A percentile compares a stretch with the other conserved stretches of the same genome.
phyloP scores from a whole-genome alignment of 2,113 vertebrate genomes.

The Phylloscopus whistleri region DNA sequence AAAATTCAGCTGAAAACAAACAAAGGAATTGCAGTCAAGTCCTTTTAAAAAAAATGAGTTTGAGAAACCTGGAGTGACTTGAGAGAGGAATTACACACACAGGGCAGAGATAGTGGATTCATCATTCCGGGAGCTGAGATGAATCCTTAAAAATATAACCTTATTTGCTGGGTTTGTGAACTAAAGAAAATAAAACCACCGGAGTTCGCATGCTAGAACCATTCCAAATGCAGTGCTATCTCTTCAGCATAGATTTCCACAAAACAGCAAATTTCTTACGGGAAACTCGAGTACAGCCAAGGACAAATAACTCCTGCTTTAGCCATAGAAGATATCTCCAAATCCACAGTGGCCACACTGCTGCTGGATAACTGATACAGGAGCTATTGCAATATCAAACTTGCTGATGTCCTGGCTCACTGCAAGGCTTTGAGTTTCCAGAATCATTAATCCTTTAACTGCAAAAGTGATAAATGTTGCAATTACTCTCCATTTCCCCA shows the following conservation, averaged over 20 bases:
- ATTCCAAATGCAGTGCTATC: not conserved
- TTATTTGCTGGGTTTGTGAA: not conserved
- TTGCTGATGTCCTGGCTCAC: not conserved
- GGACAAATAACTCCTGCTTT: not conserved
- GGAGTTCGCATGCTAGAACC: not conserved
- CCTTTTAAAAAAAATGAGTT: not conserved
- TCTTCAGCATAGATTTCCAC: not conserved
- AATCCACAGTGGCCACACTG: not conserved
- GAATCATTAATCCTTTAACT: not conserved
- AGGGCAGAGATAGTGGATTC: not conserved
- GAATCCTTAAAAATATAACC: not conserved
- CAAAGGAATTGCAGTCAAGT: constrained; percentile 5
- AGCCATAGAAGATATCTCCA: not conserved
- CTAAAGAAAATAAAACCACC: not conserved
- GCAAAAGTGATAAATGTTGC: not conserved
- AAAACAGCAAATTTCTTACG: not conserved
- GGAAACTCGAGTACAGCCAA: not conserved
- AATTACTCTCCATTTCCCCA: not conserved
- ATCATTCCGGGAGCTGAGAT: not conserved
- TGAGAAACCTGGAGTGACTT: not conserved
- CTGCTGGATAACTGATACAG: not conserved
- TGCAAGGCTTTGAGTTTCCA: not conserved
- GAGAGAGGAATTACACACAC: not conserved
- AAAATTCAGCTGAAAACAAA: constrained; percentile 26
- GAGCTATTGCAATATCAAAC: not conserved